Base-by-base conservation (phyloP, 1,140 invertebrate genomes). In the Drosophila pallidifrons region DNA sequence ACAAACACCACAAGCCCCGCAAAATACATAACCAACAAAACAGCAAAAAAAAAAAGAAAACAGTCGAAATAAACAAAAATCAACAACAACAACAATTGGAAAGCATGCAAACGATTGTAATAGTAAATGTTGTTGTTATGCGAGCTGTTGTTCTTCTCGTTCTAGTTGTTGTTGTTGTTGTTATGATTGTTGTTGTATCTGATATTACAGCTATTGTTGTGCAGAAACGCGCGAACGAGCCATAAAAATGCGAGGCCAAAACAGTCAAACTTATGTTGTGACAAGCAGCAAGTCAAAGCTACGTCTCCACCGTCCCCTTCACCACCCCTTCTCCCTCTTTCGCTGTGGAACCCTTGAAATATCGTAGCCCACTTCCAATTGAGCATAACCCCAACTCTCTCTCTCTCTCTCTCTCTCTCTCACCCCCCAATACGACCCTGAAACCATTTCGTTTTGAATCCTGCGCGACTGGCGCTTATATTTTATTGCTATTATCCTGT, bases 401-500 rank as follows among this genome's bases (percentile, higher is more conserved):
- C 20, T 25, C 20, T 25, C 20, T 25, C 20, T 25, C 20, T 25
- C 20, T 25, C 20, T 15, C 15, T 16, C 20, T 20, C 20, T 20
- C 3, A 20, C 3, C 13, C 28, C 13, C 43, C 13, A 10, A 49
- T 30, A 52, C 41, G 35, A 38, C 25, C 52, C 46, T 54, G 55
- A 38, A 15, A 75, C 43, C 58, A 70, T 59, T 75, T 57, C 67
- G 51, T 51, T 70, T 70, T 75, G 67, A 75, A 75, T 70, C 67
- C 71, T 61, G 59, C 79, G 68, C 82, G 76, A 82, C 77, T 88
- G 83, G 64, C 85, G 85, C 81, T 88, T 89, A 89, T 89, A 89
- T 89, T 91, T 91, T 91, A 91, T 91, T 88, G 89, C 88, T 91
- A 91, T 91, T 91, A 91, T 91, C 87, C 87, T 91, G 87, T 91